Conservation (phyloP, 2,888 invertebrate genomes). For the Melanargia galathea region DNA sequence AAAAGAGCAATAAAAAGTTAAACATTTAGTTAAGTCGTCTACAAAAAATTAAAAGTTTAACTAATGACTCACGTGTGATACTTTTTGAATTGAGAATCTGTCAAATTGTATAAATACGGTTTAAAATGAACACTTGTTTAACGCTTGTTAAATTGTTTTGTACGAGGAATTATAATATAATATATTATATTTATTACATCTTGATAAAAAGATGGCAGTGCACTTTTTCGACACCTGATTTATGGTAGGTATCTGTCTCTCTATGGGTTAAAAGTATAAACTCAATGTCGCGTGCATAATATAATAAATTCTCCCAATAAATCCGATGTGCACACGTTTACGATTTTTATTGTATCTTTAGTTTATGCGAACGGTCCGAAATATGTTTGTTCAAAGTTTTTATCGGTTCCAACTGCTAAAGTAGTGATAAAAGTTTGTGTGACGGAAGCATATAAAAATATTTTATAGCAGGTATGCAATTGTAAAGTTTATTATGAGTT, state of each 20-base stretch:
- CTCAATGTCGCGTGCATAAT: constrained; percentile 6
- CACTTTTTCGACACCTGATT: no score
- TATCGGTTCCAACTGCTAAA: constrained; percentile 32
- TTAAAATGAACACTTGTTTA: no score
- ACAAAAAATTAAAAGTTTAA: no score
- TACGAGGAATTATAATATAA: no score
- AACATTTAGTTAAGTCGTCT: no score
- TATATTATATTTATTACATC: no score
- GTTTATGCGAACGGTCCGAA: constrained; percentile 36
- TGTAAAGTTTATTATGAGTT: constrained; percentile 8
- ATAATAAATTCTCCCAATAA: constrained; percentile 30
- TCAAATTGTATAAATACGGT: no score
- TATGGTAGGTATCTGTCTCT: background rate
- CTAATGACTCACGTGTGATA: no score
- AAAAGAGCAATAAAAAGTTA: no score
- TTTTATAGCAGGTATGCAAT: constrained; percentile 21
- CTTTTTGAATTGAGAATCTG: no score
- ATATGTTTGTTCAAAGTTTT: constrained; percentile 39
- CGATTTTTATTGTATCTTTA: constrained; percentile 37
- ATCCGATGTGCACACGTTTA: constrained; percentile 30
- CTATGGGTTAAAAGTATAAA: background rate
- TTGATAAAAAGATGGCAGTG: no score
- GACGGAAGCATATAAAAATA: constrained; percentile 27
- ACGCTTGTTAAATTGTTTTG: no score
- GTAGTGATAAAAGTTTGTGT: constrained; percentile 31